Percentiles rank a stretch among this genome's conserved stretches.
Conservation (phyloP, 64 coral and sea anemone species). For the Anthopleura sola region DNA sequence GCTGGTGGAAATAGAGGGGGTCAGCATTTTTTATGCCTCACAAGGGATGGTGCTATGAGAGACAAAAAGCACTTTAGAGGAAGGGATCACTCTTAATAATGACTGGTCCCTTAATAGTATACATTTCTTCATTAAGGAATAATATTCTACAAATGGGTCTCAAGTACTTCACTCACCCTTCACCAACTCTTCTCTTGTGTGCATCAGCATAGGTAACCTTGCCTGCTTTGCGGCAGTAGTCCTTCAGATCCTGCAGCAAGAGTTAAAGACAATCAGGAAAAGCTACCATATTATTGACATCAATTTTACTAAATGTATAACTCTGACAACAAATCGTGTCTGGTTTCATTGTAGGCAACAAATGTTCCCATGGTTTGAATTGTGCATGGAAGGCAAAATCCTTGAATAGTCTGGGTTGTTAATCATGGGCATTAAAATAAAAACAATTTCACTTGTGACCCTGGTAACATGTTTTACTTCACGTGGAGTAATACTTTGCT, state of each 20-base stretch:
- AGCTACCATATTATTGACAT: background rate
- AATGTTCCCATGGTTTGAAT: background rate
- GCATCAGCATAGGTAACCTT: constrained; percentile 89
- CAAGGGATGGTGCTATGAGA: too few species aligned
- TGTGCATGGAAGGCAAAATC: background rate
- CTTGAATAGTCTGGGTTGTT: background rate
- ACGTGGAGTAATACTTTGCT: too few species aligned
- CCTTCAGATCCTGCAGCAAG: constrained; percentile 70
- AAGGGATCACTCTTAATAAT: too few species aligned
- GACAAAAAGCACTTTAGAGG: too few species aligned
- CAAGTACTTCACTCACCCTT: constrained; percentile 55
- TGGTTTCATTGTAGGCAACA: too few species aligned
- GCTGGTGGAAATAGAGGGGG: too few species aligned
- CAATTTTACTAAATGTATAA: background rate
- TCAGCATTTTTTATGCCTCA: too few species aligned
- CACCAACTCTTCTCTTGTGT: constrained; percentile 84
- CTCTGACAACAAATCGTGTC: too few species aligned
- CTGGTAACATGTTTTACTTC: too few species aligned
- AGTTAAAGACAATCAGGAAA: background rate
- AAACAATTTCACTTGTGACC: too few species aligned
- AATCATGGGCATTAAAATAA: background rate
- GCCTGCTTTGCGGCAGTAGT: constrained; percentile 75
- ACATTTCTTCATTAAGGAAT: too few species aligned
- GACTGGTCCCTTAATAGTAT: too few species aligned
- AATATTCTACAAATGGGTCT: background rate